Percentiles rank a stretch among this genome's conserved stretches.
Evolutionary conservation across 2,888 invertebrate genomes (phyloP).

Genomic region (Drosophila villosipedis): DNA sequence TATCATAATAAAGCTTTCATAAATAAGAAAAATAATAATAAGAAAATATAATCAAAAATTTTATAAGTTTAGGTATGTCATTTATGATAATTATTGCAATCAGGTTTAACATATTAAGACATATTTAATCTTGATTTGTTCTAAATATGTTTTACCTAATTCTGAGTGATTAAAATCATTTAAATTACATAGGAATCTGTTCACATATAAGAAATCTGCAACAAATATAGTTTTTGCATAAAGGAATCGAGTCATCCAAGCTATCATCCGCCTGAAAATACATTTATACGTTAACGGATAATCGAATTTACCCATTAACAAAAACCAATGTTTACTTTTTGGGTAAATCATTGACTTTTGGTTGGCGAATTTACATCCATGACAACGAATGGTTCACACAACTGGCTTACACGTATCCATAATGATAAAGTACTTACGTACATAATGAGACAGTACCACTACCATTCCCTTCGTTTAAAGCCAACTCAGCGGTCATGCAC

Average conservation of each 20-base stretch:
- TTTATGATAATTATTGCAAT: too few species aligned
- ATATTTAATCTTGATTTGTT: neutral
- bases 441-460: neutral
- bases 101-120: too few species aligned
- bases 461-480: neutral
- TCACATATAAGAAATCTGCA: neutral
- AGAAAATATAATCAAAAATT: neutral
- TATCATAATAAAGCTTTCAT: neutral
- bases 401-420: conserved; percentile 4
- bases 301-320: neutral
- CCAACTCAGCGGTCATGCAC: conserved; percentile 25
- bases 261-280: neutral
- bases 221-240: neutral
- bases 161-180: neutral
- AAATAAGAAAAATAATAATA: neutral
- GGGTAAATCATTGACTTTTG: neutral
- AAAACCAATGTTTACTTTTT: neutral
- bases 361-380: neutral
- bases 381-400: neutral
- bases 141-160: neutral
- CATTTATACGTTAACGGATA: neutral
- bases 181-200: neutral
- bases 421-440: conserved; percentile 10
- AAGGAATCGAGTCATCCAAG: neutral
- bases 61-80: neutral